These are phyloP conservation scores for Cancer borealis DNA, from an alignment of 2,888 invertebrate species.

Conservation along the genomic window DNA sequence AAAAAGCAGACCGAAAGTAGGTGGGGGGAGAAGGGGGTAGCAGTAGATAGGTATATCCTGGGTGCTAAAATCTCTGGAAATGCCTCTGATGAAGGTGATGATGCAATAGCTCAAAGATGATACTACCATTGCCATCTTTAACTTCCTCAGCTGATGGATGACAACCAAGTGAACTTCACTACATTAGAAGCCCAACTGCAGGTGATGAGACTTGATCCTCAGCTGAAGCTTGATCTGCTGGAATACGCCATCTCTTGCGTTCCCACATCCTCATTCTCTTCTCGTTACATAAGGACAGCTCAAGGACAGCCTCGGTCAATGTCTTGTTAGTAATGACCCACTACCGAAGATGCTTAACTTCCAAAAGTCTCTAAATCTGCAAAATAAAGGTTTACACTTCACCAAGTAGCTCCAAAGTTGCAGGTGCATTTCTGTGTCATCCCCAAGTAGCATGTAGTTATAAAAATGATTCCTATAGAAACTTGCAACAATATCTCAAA, in stretches of 20 bases:
- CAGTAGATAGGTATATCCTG: too few species aligned
- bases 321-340: not conserved
- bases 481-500: not conserved
- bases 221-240: slow-evolving; percentile 10
- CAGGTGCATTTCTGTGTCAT: not conserved
- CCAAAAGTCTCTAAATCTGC: not conserved
- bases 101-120: not conserved
- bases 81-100: not conserved
- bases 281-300: not conserved
- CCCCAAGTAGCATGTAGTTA: not conserved
- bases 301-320: not conserved
- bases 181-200: not conserved
- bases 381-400: not conserved
- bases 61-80: too few species aligned
- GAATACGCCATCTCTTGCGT: not conserved
- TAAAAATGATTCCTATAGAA: not conserved
- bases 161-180: not conserved
- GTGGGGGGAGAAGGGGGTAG: too few species aligned
- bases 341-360: not conserved
- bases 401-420: not conserved
- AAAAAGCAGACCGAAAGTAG: too few species aligned
- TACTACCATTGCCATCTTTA: not conserved
- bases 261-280: not conserved
- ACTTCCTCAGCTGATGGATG: not conserved
- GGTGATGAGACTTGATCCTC: not conserved